Conservation (phyloP, 2,113 vertebrate genomes). For the Typhlomys cinereus region DNA sequence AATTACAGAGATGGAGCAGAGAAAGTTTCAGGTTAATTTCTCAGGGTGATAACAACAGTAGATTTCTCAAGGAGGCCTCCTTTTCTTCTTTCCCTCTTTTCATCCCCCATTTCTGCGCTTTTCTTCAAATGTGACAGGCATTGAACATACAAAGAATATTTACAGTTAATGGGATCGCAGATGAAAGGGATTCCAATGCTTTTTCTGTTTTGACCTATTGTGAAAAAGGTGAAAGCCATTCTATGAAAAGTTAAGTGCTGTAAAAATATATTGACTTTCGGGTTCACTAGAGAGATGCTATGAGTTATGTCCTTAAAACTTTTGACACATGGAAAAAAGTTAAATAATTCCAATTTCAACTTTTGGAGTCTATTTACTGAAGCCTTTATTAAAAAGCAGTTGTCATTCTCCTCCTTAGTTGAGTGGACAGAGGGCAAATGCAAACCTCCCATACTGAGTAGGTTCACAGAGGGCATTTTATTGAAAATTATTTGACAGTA, state of each 20-base stretch:
- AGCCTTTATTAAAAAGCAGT: neutral
- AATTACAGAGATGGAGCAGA: neutral
- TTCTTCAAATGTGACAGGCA: neutral
- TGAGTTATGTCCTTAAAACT: constrained; percentile 57
- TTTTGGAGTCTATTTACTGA: constrained; percentile 36
- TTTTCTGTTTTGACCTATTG: constrained; percentile 36
- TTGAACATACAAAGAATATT: neutral
- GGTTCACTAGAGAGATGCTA: neutral
- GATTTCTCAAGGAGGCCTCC: neutral
- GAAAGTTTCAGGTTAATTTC: constrained; percentile 1
- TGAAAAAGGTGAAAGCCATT: constrained; percentile 53
- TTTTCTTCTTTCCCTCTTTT: neutral
- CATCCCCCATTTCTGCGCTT: neutral
- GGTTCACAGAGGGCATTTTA: constrained; percentile 38
- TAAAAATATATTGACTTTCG: constrained; percentile 57
- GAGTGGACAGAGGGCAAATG: constrained; percentile 20
- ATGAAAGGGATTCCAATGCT: constrained; percentile 30
- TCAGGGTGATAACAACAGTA: neutral
- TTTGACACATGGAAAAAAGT: constrained; percentile 27
- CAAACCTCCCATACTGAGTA: constrained; percentile 50
- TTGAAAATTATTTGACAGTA: constrained; percentile 45
- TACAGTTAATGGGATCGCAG: neutral
- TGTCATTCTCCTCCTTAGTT: neutral
- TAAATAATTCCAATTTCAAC: constrained; percentile 60
- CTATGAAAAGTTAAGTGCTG: constrained; percentile 31